Base-by-base conservation (phyloP, 2,888 invertebrate species). In the Gisinianus flammeolus region DNA sequence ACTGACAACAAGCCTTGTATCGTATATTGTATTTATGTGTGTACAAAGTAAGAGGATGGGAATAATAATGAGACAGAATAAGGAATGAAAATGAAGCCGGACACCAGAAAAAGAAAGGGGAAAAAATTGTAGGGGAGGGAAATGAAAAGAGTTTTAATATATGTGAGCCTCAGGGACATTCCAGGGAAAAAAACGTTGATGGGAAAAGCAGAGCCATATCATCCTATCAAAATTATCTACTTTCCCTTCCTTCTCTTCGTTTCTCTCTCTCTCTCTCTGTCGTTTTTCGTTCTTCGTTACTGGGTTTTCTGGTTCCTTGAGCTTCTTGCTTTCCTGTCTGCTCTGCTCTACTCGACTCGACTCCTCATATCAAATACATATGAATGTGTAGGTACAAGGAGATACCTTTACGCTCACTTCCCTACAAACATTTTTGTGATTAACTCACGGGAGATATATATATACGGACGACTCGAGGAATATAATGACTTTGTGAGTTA, bases 181-280 rank as follows among this genome's bases (percentile, higher is more conserved):
- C 75, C 75, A 28, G n/a, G n/a, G n/a, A n/a, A n/a, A n/a, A n/a
- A 24, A 74, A 75, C 35, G 28, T 66, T 54, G 76, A 76, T 76
- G 76, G 76, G 76, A 69, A 76, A 68, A 56, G 56, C n/a, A 31
- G 44, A 66, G 52, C 76, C 76, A 66, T 76, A 76, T 76, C 76
- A 76, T 67, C 76, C 76, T 56, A 76, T 69, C 76, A 62, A 73
- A 73, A 73, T 73, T 73, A 73, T 73, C 73, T 73, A 52, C 52
- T 58, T 73, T 73, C 73, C 64, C 73, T 35, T 33, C 54, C 30
- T 33, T 24, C 35, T 64, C 26, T 64, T 24, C 5, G 4, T 24
- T 26, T 22, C 4, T 4, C 64, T 24, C 64, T 24, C 10, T 6
- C 64, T n/a, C n/a, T n/a, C n/a, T n/a, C n/a, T n/a, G n/a, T n/a